Evolutionary conservation across 2,888 invertebrate genomes (phyloP), one percentile per base, ranked within the genome.

Genomic region (Strigamia crassipes): DNA sequence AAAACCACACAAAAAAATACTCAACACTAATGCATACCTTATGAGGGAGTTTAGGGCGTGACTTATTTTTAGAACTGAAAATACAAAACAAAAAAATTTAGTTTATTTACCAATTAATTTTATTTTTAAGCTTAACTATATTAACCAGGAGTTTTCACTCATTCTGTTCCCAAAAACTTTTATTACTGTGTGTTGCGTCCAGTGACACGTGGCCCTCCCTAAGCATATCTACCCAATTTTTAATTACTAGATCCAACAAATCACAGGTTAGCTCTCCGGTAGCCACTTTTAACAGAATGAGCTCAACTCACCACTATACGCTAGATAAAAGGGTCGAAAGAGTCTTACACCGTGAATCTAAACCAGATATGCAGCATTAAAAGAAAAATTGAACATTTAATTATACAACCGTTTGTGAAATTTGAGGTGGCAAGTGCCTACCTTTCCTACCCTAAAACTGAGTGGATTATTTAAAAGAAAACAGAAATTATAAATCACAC

Each of bases 391-490:
- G 5, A 56, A 46, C 3, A 46, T 46, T 46, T 10, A 61, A 61
- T 61, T 61, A 23, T 3, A 61, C 18, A 61, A 61, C 10, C 21
- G 23, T 61, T 61, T 61, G 23, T 18, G 23, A 61, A 61, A 18
- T 21, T 21, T 3, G 18, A 61, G 23, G 23, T 61, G 18, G 18
- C 61, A 61, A 18, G 10, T 61, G 31, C 78, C 78, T 27, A 78
- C 78, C 78, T 78, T 78, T 78, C 78, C 78, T 27, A 78, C 31
- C 34, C 78, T 31, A n/a, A 78, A 78, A 31, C 78, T 78, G 78
- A n/a, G 3, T n/a, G 38, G 31, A 3, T 23, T 12, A 31, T 38
- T 34, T 15, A 78, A 38, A 31, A 34, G 18, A 27, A 78, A n/a
- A 78, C 12, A 78, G 12, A 78, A 78, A 78, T 31, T n/a, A 78